Evolutionary conservation across 2,888 invertebrate genomes (phyloP).

Genomic region (Morpho achilles): DNA sequence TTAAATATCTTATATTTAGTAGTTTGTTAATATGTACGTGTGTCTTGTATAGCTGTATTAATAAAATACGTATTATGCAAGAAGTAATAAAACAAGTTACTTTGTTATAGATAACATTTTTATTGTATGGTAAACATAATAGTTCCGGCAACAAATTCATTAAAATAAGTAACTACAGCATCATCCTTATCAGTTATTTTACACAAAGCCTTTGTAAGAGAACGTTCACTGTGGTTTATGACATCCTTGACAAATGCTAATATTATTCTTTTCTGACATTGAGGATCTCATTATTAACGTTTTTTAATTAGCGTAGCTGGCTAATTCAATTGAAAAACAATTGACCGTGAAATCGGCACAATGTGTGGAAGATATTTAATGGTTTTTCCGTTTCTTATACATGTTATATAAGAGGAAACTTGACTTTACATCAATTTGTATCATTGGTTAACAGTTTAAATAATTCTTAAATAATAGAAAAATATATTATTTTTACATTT

Average conservation of each 20-base stretch:
- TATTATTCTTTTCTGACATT: not conserved
- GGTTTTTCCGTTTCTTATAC: too few relatives aligned
- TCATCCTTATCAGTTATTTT: constrained; percentile 9
- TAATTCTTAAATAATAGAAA: too few relatives aligned
- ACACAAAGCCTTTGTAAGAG: constrained; percentile 5
- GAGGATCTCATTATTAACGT: not conserved
- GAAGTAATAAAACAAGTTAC: not conserved
- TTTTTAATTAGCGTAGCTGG: constrained; percentile 1
- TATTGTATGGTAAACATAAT: constrained; percentile 7
- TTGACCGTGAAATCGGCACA: too few relatives aligned
- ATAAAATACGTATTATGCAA: not conserved
- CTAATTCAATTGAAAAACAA: too few relatives aligned
- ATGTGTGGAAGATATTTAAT: too few relatives aligned
- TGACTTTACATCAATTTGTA: too few relatives aligned
- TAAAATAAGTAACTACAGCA: constrained; percentile 1
- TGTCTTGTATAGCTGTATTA: too few relatives aligned
- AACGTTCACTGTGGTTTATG: constrained; percentile 1
- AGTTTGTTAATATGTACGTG: too few relatives aligned
- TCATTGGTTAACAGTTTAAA: too few relatives aligned
- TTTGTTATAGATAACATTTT: constrained; percentile 8
- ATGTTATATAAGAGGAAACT: too few relatives aligned
- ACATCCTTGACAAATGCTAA: not conserved
- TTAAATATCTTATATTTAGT: too few relatives aligned
- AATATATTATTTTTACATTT: too few relatives aligned
- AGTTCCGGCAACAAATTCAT: constrained; percentile 12